Base-by-base conservation (phyloP, 30 jellyfish, hydroid and myxozoan genomes). In the Catostylus mosaicus region DNA sequence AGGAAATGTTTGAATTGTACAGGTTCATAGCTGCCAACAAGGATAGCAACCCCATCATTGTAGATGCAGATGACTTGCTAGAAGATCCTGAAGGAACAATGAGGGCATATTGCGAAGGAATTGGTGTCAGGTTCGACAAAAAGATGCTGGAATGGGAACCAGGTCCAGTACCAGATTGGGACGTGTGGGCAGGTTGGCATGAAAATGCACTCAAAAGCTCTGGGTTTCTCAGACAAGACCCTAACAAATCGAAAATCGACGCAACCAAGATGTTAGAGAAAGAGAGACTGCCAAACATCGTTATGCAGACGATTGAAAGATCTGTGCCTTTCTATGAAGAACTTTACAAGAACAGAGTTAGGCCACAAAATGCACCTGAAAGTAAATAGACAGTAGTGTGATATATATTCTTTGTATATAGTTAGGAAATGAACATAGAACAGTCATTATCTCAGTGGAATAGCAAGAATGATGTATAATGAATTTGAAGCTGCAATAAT, bases 111-210 rank as follows among this genome's bases (percentile, higher is more conserved):
- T 94, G 99, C 68, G 84, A 81, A 29, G 96, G 80, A 18, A 77
- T 80, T 27, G 96, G 96, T 18, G 82, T 88, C 22, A 87, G 73
- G 5, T 94, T 69, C 76, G 87, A 94, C 59, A 89, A 82, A 77
- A 78, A 86, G 75, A 94, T 94, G 46, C 89, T 94, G 12, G 84
- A 78, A 35, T 94, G 99, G 99, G 97, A 94, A 74, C 94, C 99
- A 5, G 96, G 97, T 18, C 91, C 94, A 51, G 87, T 87, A 10
- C 95, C 95, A 10, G 98, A 87, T 62, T 92, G 98, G 98, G 90
- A 81, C 68, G 96, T 74, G 31, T 92, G 98, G 96, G 88, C 85
- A 32, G 98, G 98, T 36, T 93, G 98, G 98, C 97, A 93, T 62
- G 97, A 87, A 36, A 75, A 82, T 63, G 98, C 90, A 4, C 73